Conservation (phyloP, 2,113 vertebrate species). For the Bubo scandiacus region DNA sequence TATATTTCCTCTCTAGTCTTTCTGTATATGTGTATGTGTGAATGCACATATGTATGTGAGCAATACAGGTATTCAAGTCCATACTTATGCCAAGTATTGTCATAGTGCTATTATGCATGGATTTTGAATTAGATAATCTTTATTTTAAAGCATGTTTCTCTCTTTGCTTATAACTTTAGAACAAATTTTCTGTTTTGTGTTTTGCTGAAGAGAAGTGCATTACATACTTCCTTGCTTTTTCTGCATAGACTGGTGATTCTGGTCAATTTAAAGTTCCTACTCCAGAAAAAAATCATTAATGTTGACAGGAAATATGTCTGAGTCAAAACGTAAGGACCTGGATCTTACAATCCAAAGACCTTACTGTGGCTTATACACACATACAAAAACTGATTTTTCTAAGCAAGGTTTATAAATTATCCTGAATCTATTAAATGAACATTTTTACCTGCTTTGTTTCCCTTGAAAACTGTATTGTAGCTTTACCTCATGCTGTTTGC, state of each 20-base stretch:
- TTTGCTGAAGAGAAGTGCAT: background rate
- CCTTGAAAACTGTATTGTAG: background rate
- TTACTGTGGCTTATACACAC: background rate
- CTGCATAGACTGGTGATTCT: background rate
- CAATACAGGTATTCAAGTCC: background rate
- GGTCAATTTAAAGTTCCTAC: background rate
- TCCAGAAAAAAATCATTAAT: background rate
- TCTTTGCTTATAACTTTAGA: background rate
- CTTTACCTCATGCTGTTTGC: background rate
- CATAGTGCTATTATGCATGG: background rate
- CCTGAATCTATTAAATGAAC: background rate
- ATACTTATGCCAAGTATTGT: background rate
- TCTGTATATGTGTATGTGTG: background rate
- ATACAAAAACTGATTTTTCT: background rate
- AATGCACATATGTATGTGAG: background rate
- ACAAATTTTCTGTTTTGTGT: background rate
- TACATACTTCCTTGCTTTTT: background rate
- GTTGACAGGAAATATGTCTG: background rate
- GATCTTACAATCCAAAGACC: background rate
- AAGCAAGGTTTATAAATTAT: background rate
- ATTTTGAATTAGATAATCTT: background rate
- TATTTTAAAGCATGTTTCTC: background rate
- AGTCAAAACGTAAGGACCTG: background rate
- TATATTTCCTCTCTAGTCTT: background rate
- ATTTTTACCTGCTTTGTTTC: background rate